Evolutionary conservation across 2,888 invertebrate species (phyloP), one percentile per base, ranked within the genome.

Genomic region (Pseudolycoriella hygida): DNA sequence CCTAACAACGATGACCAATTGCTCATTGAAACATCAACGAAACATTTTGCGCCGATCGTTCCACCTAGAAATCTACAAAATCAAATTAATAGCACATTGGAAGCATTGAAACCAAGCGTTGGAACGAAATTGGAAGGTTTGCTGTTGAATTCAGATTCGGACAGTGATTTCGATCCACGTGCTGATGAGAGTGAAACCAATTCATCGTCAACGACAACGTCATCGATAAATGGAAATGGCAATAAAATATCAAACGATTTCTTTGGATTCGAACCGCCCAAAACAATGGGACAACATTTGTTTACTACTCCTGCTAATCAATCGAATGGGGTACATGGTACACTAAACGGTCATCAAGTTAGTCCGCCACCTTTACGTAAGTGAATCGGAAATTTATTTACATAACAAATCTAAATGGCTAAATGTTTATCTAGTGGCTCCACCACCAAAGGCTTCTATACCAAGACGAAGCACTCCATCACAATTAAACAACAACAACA

Each of bases 111-210:
- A 54, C 79, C 79, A 31, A 67, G 74, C 37, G 81, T 83, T 46
- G 84, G 82, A 51, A 79, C 83, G 38, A 83, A 81, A 65, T 69
- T 84, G 50, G 85, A 86, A 61, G 81, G 80, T 32, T 61, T 84
- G 15, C 61, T 86, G 11, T 69, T 86, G 55, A 79, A 83, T 57
- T 76, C 76, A 1, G 83, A 87, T 60, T 78, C 88, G 46, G 86
- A 89, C 55, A 80, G 77, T 50, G 82, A 87, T 64, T 92, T 92
- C 59, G 86, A 92, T 69, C 90, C 92, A 1, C 74, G 90, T 50
- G 88, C 88, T 17, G 80, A 74, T 53, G 88, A 88, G 60, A 75
- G 70, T 44, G 71, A 72, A 1, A 54, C 59, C 15, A 60, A 68
- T 1, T 55, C 63, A 3, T 12, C 6, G 5, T 18, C 40, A n/a